Conservation (phyloP, 2,797 vertebrate species). For the Falco cherrug region DNA sequence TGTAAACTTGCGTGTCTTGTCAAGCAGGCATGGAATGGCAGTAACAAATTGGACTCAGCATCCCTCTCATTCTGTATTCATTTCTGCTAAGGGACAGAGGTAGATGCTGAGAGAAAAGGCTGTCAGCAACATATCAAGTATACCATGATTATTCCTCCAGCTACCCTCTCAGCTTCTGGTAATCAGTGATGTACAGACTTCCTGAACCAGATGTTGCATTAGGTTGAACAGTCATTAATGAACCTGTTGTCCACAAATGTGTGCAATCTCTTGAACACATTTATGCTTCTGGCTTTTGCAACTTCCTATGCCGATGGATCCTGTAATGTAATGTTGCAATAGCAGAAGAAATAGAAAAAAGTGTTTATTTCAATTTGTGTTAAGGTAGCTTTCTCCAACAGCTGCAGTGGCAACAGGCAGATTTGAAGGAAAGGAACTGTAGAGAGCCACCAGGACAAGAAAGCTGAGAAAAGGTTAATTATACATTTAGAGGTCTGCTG, state of each 20-base stretch:
- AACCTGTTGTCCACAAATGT: background rate
- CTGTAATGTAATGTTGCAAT: conserved; percentile 2
- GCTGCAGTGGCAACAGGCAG: background rate
- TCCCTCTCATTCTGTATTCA: background rate
- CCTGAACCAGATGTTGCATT: conserved; percentile 20
- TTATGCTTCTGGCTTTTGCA: background rate
- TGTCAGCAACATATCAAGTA: background rate
- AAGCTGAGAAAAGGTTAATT: background rate
- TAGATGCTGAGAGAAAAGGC: background rate
- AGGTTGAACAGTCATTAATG: background rate
- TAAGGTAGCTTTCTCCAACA: background rate
- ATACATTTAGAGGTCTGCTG: background rate
- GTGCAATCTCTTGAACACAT: background rate
- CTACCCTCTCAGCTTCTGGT: background rate
- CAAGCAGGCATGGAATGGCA: background rate
- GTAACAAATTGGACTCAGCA: background rate
- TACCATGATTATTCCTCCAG: background rate
- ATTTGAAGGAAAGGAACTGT: background rate
- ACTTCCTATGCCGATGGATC: background rate
- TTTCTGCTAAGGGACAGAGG: background rate
- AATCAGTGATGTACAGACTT: conserved; percentile 41
- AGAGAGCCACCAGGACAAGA: background rate
- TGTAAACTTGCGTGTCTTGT: background rate
- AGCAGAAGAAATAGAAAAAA: background rate
- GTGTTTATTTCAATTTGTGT: background rate